These are phyloP conservation scores for Encarsia formosa DNA, from an alignment of 2,888 invertebrate species.

Conservation along the genomic window DNA sequence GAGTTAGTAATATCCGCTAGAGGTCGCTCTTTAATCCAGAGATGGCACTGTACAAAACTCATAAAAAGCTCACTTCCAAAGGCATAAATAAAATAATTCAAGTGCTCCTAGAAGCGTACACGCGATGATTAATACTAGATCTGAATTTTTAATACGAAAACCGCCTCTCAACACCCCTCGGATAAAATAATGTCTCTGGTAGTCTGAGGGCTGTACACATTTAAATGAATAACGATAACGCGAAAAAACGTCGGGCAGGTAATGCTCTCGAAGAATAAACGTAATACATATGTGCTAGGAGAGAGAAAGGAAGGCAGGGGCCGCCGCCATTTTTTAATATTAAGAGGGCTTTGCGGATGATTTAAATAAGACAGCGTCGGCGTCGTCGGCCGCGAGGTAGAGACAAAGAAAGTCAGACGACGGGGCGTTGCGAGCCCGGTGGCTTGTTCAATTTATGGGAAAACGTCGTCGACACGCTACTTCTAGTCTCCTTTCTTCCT, in stretches of 20 bases:
- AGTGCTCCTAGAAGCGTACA: too few relatives aligned
- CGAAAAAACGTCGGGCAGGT: conserved; percentile 5
- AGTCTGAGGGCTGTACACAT: too few relatives aligned
- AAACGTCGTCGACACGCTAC: conserved; percentile 35
- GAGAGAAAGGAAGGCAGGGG: neutral
- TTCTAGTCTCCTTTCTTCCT: neutral
- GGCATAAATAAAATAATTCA: too few relatives aligned
- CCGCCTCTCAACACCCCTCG: too few relatives aligned
- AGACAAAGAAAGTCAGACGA: conserved; percentile 14
- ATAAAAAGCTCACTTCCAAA: too few relatives aligned
- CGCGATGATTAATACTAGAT: too few relatives aligned
- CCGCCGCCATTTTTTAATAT: conserved; percentile 38
- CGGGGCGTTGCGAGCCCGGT: conserved; percentile 27
- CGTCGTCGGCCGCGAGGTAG: neutral
- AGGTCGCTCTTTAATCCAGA: too few relatives aligned
- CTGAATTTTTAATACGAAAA: too few relatives aligned
- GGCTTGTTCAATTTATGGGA: conserved; percentile 44
- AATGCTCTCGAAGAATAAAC: conserved; percentile 12
- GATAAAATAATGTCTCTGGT: too few relatives aligned
- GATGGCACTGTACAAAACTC: too few relatives aligned
- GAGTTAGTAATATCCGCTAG: too few relatives aligned
- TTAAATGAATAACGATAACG: conserved; percentile 16
- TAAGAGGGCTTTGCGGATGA: conserved; percentile 40
- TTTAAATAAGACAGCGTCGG: conserved; percentile 40
- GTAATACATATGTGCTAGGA: conserved; percentile 16